Base-by-base conservation (phyloP, 2,888 invertebrate genomes). In the Mesorhabditis belari region DNA sequence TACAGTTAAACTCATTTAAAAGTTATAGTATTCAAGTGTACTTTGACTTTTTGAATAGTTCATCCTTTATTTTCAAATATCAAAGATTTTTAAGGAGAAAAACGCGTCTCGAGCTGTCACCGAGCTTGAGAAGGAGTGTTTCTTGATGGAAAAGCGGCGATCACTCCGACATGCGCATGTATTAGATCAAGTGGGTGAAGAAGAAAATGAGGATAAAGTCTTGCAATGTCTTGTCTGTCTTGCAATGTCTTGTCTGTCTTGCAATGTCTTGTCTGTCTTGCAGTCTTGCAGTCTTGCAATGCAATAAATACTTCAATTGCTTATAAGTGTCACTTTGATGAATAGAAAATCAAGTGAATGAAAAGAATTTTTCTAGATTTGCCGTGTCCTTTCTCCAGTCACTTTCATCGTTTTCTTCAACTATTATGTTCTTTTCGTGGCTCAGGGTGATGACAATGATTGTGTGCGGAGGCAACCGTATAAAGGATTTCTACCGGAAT, bases 351-450 rank as follows among this genome's bases (percentile, higher is more conserved):
- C n/a, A n/a, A n/a, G n/a, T n/a, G n/a, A n/a, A 21, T 62, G 69
- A 28, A 57, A 50, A 23, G 23, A 25, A 24, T 5, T 6, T 50
- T 50, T 57, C 28, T 25, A 57, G 57, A 27, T 65, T 61, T 35
- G 44, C 44, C 51, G 73, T 19, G 67, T 73, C 25, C 58, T 71
- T 24, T 73, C 69, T n/a, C 73, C 73, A 17, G 51, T 74, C 26
- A 58, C 69, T 5, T 78, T 78, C 58, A 61, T 78, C 44, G 61
- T 65, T 3, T 78, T 76, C 51, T 73, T 78, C 55, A 64, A 73
- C 21, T 77, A 75, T 62, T 78, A 78, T 57, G 75, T 76, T 5
- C 58, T 77, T 17, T 74, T 75, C 55, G 66, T 78, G 6, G 73
- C 74, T 21, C 72, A 75, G 51, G 74, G 77, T 17, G 74, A 76